Base-by-base conservation (phyloP, 2,113 vertebrate species). In the Plecturocebus donacophilus region DNA sequence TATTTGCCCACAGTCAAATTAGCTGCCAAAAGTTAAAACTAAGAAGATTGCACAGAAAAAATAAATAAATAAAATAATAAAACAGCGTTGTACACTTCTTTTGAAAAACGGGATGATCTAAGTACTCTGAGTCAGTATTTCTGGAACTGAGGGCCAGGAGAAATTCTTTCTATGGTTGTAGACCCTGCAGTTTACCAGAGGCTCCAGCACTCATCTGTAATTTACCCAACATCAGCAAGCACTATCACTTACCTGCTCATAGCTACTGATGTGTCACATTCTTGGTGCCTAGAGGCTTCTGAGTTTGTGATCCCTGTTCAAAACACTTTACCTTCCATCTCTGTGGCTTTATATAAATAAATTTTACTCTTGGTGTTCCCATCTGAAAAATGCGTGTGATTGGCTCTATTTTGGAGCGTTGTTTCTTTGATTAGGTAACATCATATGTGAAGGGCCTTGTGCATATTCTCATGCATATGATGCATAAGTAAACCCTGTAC, bases 261-360 rank as follows among this genome's bases (percentile, higher is more conserved):
- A 58, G 35, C 47, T 80, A n/a, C 64, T 42, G 21, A 3, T 0
- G 3, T 76, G 52, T 32, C n/a, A 76, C 5, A 83, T 75, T 14
- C 6, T 47, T 56, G 20, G 30, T 70, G 20, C 19, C 30, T 42
- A 12, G 13, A 58, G 27, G 5, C 3, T 42, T 87, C 52, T 81
- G 52, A 77, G 6, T 49, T 91, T 66, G 1, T 25, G 11, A 38
- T 10, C 7, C 52, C 8, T 80, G 2, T 87, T 25, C 4, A 91
- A 92, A n/a, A 87, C 45, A 27, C 12, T 66, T 93, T 20, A 13
- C 12, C 94, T 49, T 89, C 38, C 35, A 54, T n/a, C 56, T 79
- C 35, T 85, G 25, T 20, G 2, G 12, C 12, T 82, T 91, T 75
- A 12, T 64, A 6, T 3, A 90, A 76, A 25, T 86, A 73, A 20